A percentile compares a stretch with the other conserved stretches of the same genome.
These are phyloP conservation scores for Cheumatopsyche charites DNA, from an alignment of 1,140 invertebrate genomes.

Conservation along the genomic window DNA sequence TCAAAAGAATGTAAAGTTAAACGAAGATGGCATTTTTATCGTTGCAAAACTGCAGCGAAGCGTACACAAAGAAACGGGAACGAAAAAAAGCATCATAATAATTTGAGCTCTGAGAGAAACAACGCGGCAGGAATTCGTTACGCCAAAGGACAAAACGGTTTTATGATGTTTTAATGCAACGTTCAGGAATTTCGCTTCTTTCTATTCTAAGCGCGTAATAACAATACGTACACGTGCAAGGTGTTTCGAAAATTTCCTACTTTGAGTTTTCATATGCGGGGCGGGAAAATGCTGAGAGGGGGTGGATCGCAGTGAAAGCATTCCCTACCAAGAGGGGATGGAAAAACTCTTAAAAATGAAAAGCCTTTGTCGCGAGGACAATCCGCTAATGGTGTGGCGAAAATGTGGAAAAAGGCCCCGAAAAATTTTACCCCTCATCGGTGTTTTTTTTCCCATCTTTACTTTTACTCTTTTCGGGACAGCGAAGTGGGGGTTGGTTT, in stretches of 20 bases:
- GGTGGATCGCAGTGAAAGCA: constrained; percentile 23
- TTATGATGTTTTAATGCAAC: constrained; percentile 30
- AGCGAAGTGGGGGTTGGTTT: background rate
- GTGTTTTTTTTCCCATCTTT: background rate
- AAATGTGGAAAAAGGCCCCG: constrained; percentile 30
- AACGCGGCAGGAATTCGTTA: background rate
- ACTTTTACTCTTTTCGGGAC: background rate
- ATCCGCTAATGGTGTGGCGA: constrained; percentile 36
- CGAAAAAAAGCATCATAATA: background rate
- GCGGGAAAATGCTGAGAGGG: too few species aligned
- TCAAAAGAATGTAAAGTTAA: too few species aligned
- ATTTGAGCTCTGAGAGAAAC: background rate
- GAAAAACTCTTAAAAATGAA: constrained; percentile 38
- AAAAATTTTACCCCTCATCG: background rate
- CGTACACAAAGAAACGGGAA: background rate
- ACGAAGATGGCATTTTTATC: too few species aligned
- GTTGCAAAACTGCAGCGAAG: background rate
- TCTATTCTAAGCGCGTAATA: background rate
- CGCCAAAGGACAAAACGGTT: constrained; percentile 9
- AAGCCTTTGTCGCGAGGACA: constrained; percentile 38
- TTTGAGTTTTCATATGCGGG: constrained; percentile 22
- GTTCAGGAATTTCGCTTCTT: background rate
- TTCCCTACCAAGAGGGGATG: background rate
- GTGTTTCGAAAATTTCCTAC: constrained; percentile 30
- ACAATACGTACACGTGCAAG: background rate